Percentiles rank a stretch among this genome's conserved stretches.
Conservation (phyloP, 2,888 invertebrate species). For the Coremacera marginata region DNA sequence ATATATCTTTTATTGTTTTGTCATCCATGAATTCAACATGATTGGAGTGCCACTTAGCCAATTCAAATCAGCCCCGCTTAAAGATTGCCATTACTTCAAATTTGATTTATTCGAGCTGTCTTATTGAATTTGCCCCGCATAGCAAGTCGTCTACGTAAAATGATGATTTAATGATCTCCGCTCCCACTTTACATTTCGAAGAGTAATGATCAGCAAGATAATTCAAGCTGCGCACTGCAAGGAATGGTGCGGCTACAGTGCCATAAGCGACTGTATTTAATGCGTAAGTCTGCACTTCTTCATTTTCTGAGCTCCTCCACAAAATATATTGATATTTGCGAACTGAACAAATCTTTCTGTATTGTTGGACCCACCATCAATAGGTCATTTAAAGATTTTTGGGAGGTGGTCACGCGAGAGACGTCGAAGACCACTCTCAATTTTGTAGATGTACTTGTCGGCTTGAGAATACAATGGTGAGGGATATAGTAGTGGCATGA, state of each 20-base stretch:
- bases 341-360: slow-evolving; percentile 36
- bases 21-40: background rate
- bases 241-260: slow-evolving; percentile 41
- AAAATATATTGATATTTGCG: slow-evolving; percentile 44
- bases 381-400: slow-evolving; percentile 33
- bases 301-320: slow-evolving; percentile 37
- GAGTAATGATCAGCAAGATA: slow-evolving; percentile 41
- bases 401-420: background rate
- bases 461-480: slow-evolving; percentile 7
- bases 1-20: slow-evolving; percentile 5
- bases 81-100: background rate
- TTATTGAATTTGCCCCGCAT: slow-evolving; percentile 37
- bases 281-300: slow-evolving; percentile 38
- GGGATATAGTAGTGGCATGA: background rate
- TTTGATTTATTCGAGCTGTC: background rate
- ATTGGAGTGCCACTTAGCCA: slow-evolving; percentile 37
- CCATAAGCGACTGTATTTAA: slow-evolving; percentile 46
- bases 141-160: slow-evolving; percentile 47
- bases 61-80: background rate
- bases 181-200: slow-evolving; percentile 33
- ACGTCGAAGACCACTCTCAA: slow-evolving; percentile 21
- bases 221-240: slow-evolving; percentile 39
- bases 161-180: slow-evolving; percentile 30
- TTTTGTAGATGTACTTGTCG: background rate
- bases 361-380: slow-evolving; percentile 45